Base-by-base conservation (phyloP, 2,888 invertebrate genomes). In the Metallyticus violacea region DNA sequence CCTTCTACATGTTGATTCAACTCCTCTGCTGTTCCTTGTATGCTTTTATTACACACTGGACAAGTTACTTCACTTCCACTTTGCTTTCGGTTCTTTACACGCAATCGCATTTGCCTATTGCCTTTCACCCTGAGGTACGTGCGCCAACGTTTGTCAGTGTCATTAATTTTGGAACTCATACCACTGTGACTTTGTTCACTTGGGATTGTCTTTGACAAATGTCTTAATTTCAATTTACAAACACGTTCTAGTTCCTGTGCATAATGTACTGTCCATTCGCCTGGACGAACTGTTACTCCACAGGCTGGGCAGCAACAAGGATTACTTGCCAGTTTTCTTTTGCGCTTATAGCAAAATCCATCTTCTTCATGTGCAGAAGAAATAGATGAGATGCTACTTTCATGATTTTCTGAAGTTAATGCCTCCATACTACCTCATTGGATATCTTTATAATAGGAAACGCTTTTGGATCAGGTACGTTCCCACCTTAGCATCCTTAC, bases 1-100 rank as follows among this genome's bases (percentile, higher is more conserved):
- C 91, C 89, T 88, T 92, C 92, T 7, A 92, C 92, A 89, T 93
- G 92, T 79, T 90, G 90, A 88, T 92, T 92, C n/a, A 92, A 89
- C 88, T 93, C 92, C 87, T 92, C 92, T 4, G 92, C 92, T 15
- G 90, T 89, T 5, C 91, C 92, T 7, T 89, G 88, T 30, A 92
- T 89, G 85, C 90, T 90, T 83, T 92, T 91, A 81, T 91, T 91
- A 89, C 92, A 92, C n/a, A 92, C 91, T 4, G 92, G 92, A 88
- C 92, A 92, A 0, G 89, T 89, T 6, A 91, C 90, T 88, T 91
- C 91, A 85, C 90, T 90, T 77, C 89, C 89, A 88, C 91, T 91
- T 88, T 90, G 90, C 86, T 27, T 79, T 27, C 79, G 15, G 79
- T 90, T 89, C 87, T 91, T 91, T 81, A 91, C 89, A 62, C 91